phyloP scores from a whole-genome alignment of 2,113 vertebrate species.

The Mesoclemmys tuberculata region DNA sequence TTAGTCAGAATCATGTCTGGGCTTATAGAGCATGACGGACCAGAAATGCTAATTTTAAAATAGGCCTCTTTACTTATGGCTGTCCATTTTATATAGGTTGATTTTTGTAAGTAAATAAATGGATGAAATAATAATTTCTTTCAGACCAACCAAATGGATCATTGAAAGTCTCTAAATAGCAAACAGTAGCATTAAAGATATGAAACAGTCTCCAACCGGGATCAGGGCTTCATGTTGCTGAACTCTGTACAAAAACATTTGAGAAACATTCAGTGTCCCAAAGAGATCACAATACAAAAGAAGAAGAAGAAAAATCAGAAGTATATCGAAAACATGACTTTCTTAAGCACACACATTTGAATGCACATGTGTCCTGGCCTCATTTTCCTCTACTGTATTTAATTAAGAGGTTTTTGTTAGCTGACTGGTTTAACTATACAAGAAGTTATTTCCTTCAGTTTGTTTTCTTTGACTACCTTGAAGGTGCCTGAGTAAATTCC shows the following conservation, averaged over 20 bases:
- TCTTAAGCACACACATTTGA: not conserved
- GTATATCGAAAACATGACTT: not conserved
- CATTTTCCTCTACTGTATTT: not conserved
- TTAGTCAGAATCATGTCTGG: not conserved
- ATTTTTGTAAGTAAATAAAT: not conserved
- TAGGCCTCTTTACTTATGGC: not conserved
- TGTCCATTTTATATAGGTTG: not conserved
- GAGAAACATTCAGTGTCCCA: not conserved
- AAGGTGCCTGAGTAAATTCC: slow-evolving; percentile 27
- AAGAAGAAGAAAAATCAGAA: not conserved
- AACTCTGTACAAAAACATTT: not conserved
- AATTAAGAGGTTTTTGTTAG: not conserved
- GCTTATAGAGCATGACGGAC: not conserved
- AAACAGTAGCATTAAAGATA: not conserved
- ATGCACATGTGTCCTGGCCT: not conserved
- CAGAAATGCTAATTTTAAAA: not conserved
- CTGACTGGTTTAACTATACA: not conserved
- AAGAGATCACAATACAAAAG: not conserved
- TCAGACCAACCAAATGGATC: not conserved
- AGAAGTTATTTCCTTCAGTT: not conserved
- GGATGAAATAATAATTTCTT: not conserved
- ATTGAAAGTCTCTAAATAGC: not conserved
- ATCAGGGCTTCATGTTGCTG: not conserved
- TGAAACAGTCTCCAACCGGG: not conserved
- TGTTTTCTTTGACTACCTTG: slow-evolving; percentile 6